Evolutionary conservation across 2,888 invertebrate genomes (phyloP).

Genomic region (Cinara cedri): DNA sequence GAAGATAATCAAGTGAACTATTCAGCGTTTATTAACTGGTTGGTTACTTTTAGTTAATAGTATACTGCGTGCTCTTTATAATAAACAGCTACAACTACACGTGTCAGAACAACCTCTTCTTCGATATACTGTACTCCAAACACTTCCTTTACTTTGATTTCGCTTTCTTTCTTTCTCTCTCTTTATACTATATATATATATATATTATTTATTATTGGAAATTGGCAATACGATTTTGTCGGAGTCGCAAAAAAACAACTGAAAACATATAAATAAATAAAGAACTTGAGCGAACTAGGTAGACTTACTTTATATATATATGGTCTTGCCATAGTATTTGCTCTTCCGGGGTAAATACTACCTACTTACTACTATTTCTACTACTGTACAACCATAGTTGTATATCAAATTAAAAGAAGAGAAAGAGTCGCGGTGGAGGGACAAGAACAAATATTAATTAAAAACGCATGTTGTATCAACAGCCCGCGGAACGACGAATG

Average conservation of each 20-base stretch:
- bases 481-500: not conserved
- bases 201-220: not conserved
- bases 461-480: constrained; percentile 1
- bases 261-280: not conserved
- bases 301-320: not conserved
- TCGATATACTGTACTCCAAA: no score
- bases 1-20: no score
- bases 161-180: no score
- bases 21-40: no score
- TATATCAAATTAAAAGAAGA: constrained; percentile 22
- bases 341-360: constrained; percentile 30
- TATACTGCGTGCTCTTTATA: no score
- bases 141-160: no score
- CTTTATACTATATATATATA: no score
- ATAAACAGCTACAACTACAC: no score
- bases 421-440: not conserved
- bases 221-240: not conserved
- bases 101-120: no score
- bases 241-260: not conserved
- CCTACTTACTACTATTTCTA: no score
- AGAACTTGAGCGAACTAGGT: not conserved
- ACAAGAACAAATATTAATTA: constrained; percentile 39
- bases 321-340: not conserved
- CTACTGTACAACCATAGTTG: not conserved
- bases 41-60: no score